Evolutionary conservation across 2,888 invertebrate genomes (phyloP), one percentile per base, ranked within the genome.

Genomic region (Leucozona laternaria): DNA sequence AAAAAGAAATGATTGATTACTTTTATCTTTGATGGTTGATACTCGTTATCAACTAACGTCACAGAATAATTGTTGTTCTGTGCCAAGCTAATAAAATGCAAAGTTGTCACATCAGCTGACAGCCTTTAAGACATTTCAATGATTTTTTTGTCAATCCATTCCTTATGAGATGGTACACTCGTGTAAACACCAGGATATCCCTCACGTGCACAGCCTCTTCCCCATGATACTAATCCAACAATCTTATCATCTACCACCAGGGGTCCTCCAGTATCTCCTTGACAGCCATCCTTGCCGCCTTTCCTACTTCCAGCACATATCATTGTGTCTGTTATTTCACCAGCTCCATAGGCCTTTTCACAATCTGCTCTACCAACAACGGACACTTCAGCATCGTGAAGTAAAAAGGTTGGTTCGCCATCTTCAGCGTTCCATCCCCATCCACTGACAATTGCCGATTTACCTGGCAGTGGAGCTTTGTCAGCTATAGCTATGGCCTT

Each of bases 241-340:
- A 92, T 88, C 37, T 89, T 77, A 15, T 88, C 89, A 37, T 90
- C 89, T 2, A 89, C 80, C 20, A 91, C 89, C 70, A 92, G 68
- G 0, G 92, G 92, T 4, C 92, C 92, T 8, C 92, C 92, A 0
- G 92, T 91, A 58, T 92, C 92, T 10, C 91, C 92, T 82, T 92
- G 93, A 71, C 94, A 93, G 15, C 93, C 93, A 86, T 94, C 94
- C 50, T 92, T 90, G 0, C 93, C 91, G 0, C 90, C 91, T 88
- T 83, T 57, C 0, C 15, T 34, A 4, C 89, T 64, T 0, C 95
- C 95, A 25, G 95, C 95, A 89, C 95, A 95, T 0, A 95, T 90
- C 94, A 95, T 95, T 0, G 91, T 92, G 0, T 93, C 89, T 0
- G 94, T 94, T 25, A 93, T 93, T 15, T 88, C 91, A 0, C 89